Evolutionary conservation across 1,140 invertebrate genomes (phyloP).

Genomic region (Semibalanus balanoides): DNA sequence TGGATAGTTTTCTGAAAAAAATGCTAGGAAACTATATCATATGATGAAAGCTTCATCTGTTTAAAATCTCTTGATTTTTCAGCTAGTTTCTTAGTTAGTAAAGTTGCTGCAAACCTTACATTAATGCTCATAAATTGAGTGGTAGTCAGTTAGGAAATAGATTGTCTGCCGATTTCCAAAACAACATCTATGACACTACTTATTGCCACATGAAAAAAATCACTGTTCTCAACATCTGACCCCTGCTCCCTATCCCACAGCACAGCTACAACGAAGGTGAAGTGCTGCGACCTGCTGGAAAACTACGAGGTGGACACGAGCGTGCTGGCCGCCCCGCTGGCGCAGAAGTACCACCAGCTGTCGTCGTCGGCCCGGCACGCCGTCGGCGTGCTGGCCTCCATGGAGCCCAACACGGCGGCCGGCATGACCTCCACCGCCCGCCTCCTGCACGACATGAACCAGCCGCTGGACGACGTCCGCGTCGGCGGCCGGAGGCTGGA

Average conservation of each 20-base stretch:
- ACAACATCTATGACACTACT: too few relatives aligned
- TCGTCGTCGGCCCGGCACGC: not conserved
- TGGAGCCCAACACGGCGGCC: not conserved
- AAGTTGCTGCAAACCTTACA: too few relatives aligned
- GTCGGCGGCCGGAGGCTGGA: not conserved
- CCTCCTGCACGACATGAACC: slow-evolving; percentile 6
- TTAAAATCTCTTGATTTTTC: too few relatives aligned
- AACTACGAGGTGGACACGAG: slow-evolving; percentile 1
- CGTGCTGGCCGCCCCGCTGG: not conserved
- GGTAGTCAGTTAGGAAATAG: too few relatives aligned
- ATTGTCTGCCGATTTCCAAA: too few relatives aligned
- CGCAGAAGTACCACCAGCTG: not conserved
- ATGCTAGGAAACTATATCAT: too few relatives aligned
- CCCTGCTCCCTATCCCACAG: not conserved
- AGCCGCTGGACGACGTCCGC: slow-evolving; percentile 5
- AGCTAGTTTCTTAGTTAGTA: too few relatives aligned
- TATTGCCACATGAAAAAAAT: too few relatives aligned
- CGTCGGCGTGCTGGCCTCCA: not conserved
- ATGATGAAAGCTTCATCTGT: too few relatives aligned
- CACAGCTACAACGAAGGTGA: not conserved
- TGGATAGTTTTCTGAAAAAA: too few relatives aligned
- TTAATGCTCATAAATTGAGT: too few relatives aligned
- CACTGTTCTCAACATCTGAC: too few relatives aligned
- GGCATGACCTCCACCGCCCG: not conserved
- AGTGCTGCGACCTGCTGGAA: not conserved